phyloP scores from a whole-genome alignment of 2,888 invertebrate genomes.

The Chrysolina haemoptera region DNA sequence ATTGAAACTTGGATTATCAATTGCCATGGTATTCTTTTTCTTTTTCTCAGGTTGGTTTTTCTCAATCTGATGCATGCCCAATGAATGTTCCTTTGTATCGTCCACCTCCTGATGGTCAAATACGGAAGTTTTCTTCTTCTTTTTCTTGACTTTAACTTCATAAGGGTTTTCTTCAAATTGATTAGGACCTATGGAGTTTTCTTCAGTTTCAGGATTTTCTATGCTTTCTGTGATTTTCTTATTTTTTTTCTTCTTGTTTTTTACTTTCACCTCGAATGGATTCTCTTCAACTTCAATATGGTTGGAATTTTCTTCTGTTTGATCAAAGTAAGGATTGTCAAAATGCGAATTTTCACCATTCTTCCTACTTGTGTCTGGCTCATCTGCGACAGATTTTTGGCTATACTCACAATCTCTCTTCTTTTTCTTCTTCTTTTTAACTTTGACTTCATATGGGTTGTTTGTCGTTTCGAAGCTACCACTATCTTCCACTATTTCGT shows the following conservation, averaged over 20 bases:
- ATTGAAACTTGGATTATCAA: conserved; percentile 54
- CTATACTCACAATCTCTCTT: not conserved
- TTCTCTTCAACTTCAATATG: conserved; percentile 44
- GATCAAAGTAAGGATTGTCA: conserved; percentile 50
- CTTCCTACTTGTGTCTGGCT: not conserved
- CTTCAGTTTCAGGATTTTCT: conserved; percentile 1
- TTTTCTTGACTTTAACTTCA: conserved; percentile 45
- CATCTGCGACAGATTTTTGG: not conserved
- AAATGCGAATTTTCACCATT: not conserved
- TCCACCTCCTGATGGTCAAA: no score
- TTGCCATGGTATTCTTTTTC: conserved; percentile 31
- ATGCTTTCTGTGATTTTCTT: conserved; percentile 16
- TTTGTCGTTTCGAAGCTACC: conserved; percentile 34
- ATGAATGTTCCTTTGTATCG: no score
- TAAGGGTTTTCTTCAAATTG: conserved; percentile 19
- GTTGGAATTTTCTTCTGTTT: conserved; percentile 28
- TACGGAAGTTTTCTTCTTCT: conserved; percentile 32
- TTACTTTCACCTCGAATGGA: conserved; percentile 49
- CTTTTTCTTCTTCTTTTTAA: conserved; percentile 44
- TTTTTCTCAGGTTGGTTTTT: not conserved
- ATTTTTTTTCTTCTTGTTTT: conserved; percentile 50
- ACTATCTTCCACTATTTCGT: conserved; percentile 34
- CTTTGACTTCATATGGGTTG: conserved; percentile 38
- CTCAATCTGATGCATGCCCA: no score
- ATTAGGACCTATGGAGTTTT: not conserved